Percentiles rank a stretch among this genome's conserved stretches.
These are phyloP conservation scores for Seira ritae DNA, from an alignment of 2,888 invertebrate species.

Conservation along the genomic window DNA sequence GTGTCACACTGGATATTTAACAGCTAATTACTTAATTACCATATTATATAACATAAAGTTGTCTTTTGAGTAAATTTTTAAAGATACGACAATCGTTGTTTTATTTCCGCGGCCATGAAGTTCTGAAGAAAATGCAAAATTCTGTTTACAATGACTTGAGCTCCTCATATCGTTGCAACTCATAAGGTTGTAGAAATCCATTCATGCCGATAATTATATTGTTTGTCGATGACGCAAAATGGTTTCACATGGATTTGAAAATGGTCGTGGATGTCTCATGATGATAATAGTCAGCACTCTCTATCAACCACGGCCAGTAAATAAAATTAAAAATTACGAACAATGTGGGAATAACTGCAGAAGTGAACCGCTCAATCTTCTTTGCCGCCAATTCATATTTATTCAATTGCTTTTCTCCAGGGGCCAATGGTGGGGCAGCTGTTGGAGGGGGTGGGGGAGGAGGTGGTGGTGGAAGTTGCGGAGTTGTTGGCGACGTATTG, in stretches of 20 bases:
- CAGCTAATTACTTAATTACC: no score
- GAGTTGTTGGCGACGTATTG: slow-evolving; percentile 19
- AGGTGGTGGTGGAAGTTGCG: slow-evolving; percentile 16
- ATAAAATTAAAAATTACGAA: slow-evolving; percentile 72
- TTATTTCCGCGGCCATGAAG: no score
- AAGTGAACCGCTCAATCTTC: slow-evolving; percentile 72
- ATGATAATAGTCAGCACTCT: slow-evolving; percentile 68
- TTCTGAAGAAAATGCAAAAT: no score
- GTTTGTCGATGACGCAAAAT: no score
- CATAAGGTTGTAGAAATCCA: no score
- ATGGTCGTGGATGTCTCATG: slow-evolving; percentile 60
- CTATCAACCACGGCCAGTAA: slow-evolving; percentile 73
- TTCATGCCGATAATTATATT: no score
- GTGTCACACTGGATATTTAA: no score
- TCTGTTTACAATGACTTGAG: no score
- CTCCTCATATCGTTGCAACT: no score
- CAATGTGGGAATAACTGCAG: slow-evolving; percentile 70
- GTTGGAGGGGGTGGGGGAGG: slow-evolving; percentile 38
- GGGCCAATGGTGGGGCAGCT: slow-evolving; percentile 23
- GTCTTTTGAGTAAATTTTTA: no score
- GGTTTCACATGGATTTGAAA: slow-evolving; percentile 62
- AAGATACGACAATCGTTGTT: no score
- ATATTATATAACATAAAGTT: no score
- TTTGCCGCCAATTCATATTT: slow-evolving; percentile 71
- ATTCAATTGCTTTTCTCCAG: slow-evolving; percentile 61